Base-by-base conservation (phyloP, 2,888 invertebrate genomes). In the Neocrepidodera transversa region DNA sequence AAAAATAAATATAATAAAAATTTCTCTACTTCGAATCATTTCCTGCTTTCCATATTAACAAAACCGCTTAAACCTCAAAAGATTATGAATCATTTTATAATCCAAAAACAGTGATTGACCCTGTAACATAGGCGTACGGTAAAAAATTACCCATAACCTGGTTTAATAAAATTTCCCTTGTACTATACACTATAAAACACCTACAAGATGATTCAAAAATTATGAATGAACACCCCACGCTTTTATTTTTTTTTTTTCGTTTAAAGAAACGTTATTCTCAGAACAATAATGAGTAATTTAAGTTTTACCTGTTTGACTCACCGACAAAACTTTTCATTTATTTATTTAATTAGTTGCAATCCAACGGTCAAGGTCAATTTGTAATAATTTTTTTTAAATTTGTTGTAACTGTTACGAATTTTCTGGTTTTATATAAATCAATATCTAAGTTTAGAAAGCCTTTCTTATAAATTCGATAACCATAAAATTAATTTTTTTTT, bases 141-240 rank as follows among this genome's bases (percentile, higher is more conserved):
- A n/a, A n/a, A n/a, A n/a, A n/a, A n/a, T n/a, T n/a, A n/a, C n/a
- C n/a, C n/a, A n/a, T n/a, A n/a, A n/a, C n/a, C n/a, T n/a, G n/a
- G n/a, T n/a, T n/a, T n/a, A n/a, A n/a, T n/a, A n/a, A n/a, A n/a
- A n/a, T n/a, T n/a, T n/a, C n/a, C n/a, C n/a, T n/a, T n/a, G n/a
- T n/a, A n/a, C n/a, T n/a, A n/a, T n/a, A n/a, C n/a, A n/a, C n/a
- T n/a, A n/a, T n/a, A n/a, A n/a, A n/a, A n/a, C n/a, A n/a, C 23
- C 6, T 18, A 3, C 2, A 1, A 42, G 20, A 20, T 42, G 42
- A 42, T 18, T 42, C 42, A 42, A 42, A 42, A 23, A 23, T 20
- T 42, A 42, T 42, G 42, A 42, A 42, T 42, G 42, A 42, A 42
- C 42, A 13, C n/a, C 42, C 42, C 42, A 42, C 42, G 42, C 18